These are phyloP conservation scores for Netta rufina DNA, from an alignment of 2,797 vertebrate genomes.

Conservation along the genomic window DNA sequence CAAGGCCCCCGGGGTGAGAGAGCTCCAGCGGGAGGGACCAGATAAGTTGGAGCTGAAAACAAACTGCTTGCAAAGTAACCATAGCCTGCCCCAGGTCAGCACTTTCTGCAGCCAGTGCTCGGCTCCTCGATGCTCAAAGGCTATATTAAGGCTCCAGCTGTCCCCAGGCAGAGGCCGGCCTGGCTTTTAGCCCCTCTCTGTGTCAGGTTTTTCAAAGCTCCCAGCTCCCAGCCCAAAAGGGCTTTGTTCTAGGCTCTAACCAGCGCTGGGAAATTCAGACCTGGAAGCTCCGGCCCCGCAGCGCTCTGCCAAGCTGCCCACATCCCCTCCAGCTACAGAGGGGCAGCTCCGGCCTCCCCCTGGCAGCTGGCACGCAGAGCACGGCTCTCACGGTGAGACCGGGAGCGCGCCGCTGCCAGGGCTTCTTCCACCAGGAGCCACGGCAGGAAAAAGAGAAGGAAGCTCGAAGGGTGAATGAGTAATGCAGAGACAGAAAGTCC, in stretches of 20 bases:
- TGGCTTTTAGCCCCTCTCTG: background rate
- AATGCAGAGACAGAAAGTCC: slow-evolving; percentile 1
- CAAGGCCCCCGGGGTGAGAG: accelerated
- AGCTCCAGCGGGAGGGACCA: background rate
- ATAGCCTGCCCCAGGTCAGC: slow-evolving; percentile 28
- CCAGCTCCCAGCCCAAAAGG: background rate
- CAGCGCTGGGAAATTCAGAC: background rate
- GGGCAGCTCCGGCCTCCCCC: background rate
- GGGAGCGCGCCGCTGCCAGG: background rate
- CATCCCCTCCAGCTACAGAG: accelerated
- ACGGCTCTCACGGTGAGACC: accelerated
- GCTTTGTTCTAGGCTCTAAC: background rate
- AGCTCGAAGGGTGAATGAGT: slow-evolving; percentile 4
- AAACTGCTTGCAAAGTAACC: slow-evolving; percentile 2
- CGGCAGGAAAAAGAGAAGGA: background rate
- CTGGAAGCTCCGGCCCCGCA: background rate
- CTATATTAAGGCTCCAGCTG: slow-evolving; percentile 73
- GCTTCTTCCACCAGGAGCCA: background rate
- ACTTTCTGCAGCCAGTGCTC: background rate
- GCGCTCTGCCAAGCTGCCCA: background rate
- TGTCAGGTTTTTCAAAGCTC: background rate
- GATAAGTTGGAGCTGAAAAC: background rate
- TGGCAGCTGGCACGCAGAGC: accelerated
- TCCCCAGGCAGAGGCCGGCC: background rate
- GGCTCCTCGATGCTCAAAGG: background rate